These are phyloP conservation scores for Hepsetus odoe DNA, from an alignment of 2,113 vertebrate genomes.

Conservation along the genomic window DNA sequence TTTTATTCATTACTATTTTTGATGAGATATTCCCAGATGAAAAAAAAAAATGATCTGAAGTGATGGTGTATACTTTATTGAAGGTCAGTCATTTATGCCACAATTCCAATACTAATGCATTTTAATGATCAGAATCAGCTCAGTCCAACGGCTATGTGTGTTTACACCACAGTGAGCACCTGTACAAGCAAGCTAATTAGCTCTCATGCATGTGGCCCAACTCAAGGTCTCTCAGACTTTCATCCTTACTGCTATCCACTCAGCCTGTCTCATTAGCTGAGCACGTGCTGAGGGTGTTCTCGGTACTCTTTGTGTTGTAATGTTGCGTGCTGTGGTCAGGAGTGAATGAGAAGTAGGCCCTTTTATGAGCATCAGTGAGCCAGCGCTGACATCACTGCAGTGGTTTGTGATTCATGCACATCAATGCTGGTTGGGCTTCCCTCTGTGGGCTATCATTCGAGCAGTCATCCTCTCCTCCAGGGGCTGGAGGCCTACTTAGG, in stretches of 20 bases:
- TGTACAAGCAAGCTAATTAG: not conserved
- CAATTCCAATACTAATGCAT: not conserved
- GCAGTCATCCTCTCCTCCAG: not conserved
- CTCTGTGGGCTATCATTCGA: not conserved
- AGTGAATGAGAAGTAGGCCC: conserved; percentile 11
- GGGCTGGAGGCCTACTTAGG: conserved; percentile 5
- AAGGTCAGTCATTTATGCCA: no score
- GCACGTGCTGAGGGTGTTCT: conserved; percentile 2
- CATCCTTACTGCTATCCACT: not conserved
- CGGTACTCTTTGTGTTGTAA: not conserved
- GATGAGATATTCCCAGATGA: no score
- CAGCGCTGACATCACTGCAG: conserved; percentile 35
- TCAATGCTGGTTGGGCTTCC: not conserved
- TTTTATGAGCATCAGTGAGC: conserved; percentile 15
- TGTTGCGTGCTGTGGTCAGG: conserved; percentile 13
- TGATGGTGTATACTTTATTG: no score
- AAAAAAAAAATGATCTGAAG: no score
- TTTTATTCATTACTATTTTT: no score
- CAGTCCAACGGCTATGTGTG: no score
- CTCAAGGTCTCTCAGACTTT: not conserved
- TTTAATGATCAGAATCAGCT: no score
- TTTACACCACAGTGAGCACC: not conserved
- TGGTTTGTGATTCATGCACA: conserved; percentile 24
- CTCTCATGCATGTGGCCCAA: not conserved
- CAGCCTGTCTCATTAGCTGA: not conserved